These are phyloP conservation scores for Parasteatoda lunata DNA, from an alignment of 2,888 invertebrate genomes.

Conservation along the genomic window DNA sequence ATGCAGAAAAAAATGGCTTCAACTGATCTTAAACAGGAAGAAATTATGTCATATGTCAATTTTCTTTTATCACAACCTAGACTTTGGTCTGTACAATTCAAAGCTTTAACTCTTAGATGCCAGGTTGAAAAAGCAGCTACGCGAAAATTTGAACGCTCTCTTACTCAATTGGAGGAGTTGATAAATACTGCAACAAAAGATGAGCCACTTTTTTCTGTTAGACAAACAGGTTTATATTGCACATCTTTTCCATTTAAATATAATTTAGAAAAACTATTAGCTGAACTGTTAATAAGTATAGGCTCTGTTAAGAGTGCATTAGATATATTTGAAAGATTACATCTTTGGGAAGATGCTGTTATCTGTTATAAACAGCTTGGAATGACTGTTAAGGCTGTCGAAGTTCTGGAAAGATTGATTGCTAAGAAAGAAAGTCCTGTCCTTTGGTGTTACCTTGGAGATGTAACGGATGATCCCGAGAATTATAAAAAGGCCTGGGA, in stretches of 20 bases:
- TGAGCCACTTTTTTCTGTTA: slow-evolving; percentile 76
- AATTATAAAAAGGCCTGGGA: slow-evolving; percentile 94
- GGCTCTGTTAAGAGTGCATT: slow-evolving; percentile 90
- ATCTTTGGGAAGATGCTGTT: slow-evolving; percentile 94
- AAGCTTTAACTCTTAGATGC: slow-evolving; percentile 85
- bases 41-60: slow-evolving; percentile 84
- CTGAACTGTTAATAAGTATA: slow-evolving; percentile 84
- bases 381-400: slow-evolving; percentile 81
- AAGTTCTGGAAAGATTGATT: slow-evolving; percentile 84
- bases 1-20: slow-evolving; percentile 77
- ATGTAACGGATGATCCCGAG: slow-evolving; percentile 84
- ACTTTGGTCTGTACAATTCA: slow-evolving; percentile 85
- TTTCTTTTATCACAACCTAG: slow-evolving; percentile 80
- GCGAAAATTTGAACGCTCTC: slow-evolving; percentile 89
- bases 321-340: slow-evolving; percentile 83
- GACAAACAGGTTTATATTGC: slow-evolving; percentile 81
- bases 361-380: slow-evolving; percentile 88
- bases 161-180: slow-evolving; percentile 86
- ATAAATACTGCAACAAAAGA: slow-evolving; percentile 51
- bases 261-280: slow-evolving; percentile 85
- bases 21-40: slow-evolving; percentile 87
- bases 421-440: slow-evolving; percentile 88
- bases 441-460: slow-evolving; percentile 93
- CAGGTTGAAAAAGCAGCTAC: slow-evolving; percentile 84
- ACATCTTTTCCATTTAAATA: slow-evolving; percentile 84